Evolutionary conservation across 2,888 invertebrate genomes (phyloP).

Genomic region (Hydrotaea cyrtoneurina): DNA sequence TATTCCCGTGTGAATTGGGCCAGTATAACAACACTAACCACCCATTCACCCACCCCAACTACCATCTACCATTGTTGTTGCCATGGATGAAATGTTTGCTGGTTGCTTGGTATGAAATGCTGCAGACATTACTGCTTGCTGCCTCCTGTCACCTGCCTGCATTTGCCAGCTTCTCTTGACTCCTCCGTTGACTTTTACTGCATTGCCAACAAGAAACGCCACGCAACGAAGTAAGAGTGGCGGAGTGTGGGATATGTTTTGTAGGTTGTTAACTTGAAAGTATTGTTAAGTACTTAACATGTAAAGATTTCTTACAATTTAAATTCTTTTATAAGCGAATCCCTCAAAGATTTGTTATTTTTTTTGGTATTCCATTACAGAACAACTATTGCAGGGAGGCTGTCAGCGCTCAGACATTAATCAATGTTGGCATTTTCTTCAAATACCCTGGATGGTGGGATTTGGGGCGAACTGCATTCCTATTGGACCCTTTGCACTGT

Average conservation of each 20-base stretch:
- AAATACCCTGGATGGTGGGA: too few relatives aligned
- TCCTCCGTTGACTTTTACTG: too few relatives aligned
- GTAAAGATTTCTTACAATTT: constrained; percentile 69
- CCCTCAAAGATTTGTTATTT: not conserved
- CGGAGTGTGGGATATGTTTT: not conserved
- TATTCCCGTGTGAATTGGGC: too few relatives aligned
- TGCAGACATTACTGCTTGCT: not conserved
- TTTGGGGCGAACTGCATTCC: too few relatives aligned
- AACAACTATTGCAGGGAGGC: not conserved
- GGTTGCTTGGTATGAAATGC: not conserved
- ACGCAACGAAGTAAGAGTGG: not conserved
- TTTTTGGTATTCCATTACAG: not conserved
- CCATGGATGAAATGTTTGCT: not conserved
- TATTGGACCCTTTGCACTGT: too few relatives aligned
- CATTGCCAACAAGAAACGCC: not conserved
- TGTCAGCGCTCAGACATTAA: not conserved
- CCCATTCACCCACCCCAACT: not conserved
- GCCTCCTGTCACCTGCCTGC: not conserved
- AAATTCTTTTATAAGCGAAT: constrained; percentile 38
- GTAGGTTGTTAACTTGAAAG: constrained; percentile 39
- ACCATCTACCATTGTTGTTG: constrained; percentile 18
- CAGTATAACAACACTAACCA: constrained; percentile 10
- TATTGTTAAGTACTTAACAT: constrained; percentile 71
- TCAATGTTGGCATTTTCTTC: too few relatives aligned
- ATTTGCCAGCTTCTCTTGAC: not conserved